Evolutionary conservation across 2,113 vertebrate genomes (phyloP).

Genomic region (Mystacornis crossleyi): DNA sequence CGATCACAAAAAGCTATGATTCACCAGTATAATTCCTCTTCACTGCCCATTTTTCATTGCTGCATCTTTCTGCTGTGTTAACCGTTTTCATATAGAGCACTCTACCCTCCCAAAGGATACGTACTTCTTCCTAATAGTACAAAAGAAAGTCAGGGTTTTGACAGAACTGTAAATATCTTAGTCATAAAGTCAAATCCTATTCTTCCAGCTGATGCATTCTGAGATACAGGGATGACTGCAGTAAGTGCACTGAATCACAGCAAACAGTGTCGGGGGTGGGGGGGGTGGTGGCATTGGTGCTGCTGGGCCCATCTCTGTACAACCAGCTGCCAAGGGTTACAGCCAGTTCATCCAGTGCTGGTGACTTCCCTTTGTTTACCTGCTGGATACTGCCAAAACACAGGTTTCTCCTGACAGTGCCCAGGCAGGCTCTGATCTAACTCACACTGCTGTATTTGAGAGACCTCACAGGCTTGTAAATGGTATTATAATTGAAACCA

Average conservation of each 20-base stretch:
- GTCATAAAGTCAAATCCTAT: slow-evolving; percentile 44
- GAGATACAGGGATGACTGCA: background rate
- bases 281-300: background rate
- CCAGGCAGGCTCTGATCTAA: background rate
- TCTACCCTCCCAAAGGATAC: slow-evolving; percentile 2
- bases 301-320: background rate
- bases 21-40: background rate
- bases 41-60: slow-evolving; percentile 6
- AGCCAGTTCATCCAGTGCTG: background rate
- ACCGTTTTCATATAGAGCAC: slow-evolving; percentile 17
- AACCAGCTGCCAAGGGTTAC: background rate
- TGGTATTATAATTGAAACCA: background rate
- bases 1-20: background rate
- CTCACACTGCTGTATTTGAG: background rate
- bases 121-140: background rate
- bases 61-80: slow-evolving; percentile 21
- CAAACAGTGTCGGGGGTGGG: background rate
- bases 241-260: background rate
- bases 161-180: slow-evolving; percentile 54
- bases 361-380: background rate
- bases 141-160: slow-evolving; percentile 17
- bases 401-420: background rate
- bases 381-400: background rate
- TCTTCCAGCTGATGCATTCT: background rate
- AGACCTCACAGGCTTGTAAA: background rate